Evolutionary conservation across 2,113 vertebrate genomes (phyloP).

Genomic region (Leuciscus idus): DNA sequence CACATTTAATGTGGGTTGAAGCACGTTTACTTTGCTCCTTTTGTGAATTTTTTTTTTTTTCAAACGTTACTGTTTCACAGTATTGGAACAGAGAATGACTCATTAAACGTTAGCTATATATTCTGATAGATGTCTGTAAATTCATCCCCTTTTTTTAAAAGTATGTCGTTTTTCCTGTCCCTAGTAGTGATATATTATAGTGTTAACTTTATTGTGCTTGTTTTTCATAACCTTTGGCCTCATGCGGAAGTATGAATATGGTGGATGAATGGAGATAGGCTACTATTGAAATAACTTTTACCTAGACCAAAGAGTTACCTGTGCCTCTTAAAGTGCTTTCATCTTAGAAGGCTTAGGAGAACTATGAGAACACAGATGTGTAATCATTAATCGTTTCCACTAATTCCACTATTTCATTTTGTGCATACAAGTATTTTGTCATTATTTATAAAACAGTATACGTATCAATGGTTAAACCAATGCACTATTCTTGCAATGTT

Average conservation of each 20-base stretch:
- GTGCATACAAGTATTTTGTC: background rate
- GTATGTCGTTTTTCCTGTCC: background rate
- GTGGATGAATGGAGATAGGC: background rate
- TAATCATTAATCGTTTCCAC: background rate
- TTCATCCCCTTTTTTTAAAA: background rate
- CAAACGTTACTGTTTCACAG: background rate
- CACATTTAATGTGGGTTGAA: constrained; percentile 29
- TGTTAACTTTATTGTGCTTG: background rate
- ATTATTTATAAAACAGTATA: background rate
- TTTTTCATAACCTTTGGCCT: background rate
- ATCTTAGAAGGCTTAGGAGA: background rate
- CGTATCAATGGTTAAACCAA: background rate
- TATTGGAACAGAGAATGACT: background rate
- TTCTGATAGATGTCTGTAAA: background rate
- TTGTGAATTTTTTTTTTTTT: background rate
- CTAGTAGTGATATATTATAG: background rate
- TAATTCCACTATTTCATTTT: background rate
- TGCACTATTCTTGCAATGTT: background rate
- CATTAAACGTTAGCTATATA: background rate
- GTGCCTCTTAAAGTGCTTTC: background rate
- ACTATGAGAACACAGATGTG: background rate
- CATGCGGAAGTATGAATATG: background rate
- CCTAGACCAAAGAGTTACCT: background rate
- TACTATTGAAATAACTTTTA: background rate
- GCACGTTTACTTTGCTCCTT: constrained; percentile 5